Percentiles rank a stretch among this genome's conserved stretches.
These are phyloP conservation scores for Spinibarbus caldwelli DNA, from an alignment of 2,797 vertebrate genomes.

Conservation along the genomic window DNA sequence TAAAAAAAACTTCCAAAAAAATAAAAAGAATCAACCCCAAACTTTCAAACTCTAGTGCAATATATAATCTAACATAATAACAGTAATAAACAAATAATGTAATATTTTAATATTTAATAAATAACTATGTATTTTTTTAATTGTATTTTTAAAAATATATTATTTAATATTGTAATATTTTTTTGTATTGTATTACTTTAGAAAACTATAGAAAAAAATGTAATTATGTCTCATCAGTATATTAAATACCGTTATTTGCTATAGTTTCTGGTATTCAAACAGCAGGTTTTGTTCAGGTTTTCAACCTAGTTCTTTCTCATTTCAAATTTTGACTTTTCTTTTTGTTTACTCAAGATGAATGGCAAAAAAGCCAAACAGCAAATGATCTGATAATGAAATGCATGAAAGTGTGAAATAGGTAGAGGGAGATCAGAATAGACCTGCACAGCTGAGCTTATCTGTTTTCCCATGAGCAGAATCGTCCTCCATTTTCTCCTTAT, in stretches of 20 bases:
- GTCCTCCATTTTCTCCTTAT: slow-evolving; percentile 85
- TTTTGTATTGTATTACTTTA: too few relatives aligned
- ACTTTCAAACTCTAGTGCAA: too few relatives aligned
- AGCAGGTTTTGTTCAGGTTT: neutral
- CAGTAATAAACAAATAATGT: too few relatives aligned
- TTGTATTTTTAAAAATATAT: too few relatives aligned
- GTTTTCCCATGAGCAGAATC: slow-evolving; percentile 70
- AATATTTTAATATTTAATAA: too few relatives aligned
- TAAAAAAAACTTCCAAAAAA: too few relatives aligned
- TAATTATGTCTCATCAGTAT: neutral
- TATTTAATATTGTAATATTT: too few relatives aligned
- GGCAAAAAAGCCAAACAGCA: neutral
- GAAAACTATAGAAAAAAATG: neutral
- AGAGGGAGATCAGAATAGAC: neutral
- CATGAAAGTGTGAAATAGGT: neutral
- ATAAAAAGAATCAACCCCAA: too few relatives aligned
- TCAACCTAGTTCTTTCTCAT: too few relatives aligned
- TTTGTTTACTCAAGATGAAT: neutral
- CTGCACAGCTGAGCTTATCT: neutral
- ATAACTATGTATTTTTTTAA: too few relatives aligned
- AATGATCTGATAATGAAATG: neutral
- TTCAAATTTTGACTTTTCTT: neutral
- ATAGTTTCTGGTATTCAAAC: neutral
- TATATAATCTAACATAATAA: too few relatives aligned
- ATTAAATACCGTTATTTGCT: neutral